These are phyloP conservation scores for Pemphigus obesinymphae DNA, from an alignment of 1,140 invertebrate species.

Conservation along the genomic window DNA sequence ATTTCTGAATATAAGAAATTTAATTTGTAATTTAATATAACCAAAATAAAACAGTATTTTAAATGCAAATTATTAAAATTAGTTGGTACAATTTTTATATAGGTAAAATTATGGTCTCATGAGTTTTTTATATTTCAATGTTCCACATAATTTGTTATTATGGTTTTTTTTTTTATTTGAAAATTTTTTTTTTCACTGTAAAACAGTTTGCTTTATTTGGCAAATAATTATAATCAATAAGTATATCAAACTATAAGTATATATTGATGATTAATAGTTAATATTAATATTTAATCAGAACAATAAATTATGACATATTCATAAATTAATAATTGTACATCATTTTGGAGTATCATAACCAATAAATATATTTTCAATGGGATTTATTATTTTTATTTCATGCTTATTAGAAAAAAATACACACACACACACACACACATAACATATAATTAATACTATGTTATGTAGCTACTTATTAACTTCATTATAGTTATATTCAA, in stretches of 20 bases:
- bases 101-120: neutral
- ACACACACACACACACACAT: too few species aligned
- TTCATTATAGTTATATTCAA: too few species aligned
- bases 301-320: neutral
- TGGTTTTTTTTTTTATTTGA: neutral
- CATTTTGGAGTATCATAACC: neutral
- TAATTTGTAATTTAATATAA: neutral
- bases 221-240: neutral
- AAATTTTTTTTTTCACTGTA: neutral
- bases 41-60: neutral
- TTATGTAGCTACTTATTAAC: too few species aligned
- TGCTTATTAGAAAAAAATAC: too few species aligned
- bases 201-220: neutral
- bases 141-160: neutral
- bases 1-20: neutral
- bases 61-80: neutral
- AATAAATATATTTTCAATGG: slow-evolving; percentile 23
- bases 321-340: neutral
- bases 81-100: neutral
- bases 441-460: too few species aligned
- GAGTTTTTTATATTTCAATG: neutral
- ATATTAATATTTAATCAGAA: neutral
- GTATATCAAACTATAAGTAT: neutral
- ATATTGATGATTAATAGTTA: neutral
- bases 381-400: neutral